Base-by-base conservation (phyloP, 2,888 invertebrate species). In the Drosophila lutescens region DNA sequence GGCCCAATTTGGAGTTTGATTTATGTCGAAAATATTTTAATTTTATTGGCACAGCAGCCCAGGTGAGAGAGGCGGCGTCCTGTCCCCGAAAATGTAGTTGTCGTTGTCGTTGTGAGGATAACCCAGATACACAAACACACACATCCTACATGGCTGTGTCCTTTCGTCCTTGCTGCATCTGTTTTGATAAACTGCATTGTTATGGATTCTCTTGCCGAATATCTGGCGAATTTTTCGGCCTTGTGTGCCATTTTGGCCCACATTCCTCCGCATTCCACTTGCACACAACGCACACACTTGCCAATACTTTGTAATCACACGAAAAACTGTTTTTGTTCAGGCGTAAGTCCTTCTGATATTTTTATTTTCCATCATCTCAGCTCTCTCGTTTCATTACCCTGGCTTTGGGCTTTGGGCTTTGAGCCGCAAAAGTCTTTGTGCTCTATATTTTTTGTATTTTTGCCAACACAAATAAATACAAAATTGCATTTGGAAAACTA, bases 1-100 rank as follows among this genome's bases (percentile, higher is more conserved):
- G 86, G 60, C 76, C 88, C 76, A 79, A 75, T 88, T 88, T 77
- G 75, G 46, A 66, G 74, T 80, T 88, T 88, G 82, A 89, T 89
- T 80, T 84, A 89, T 79, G 83, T 74, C 67, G 58, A 76, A 78
- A 84, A 77, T 80, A 77, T 86, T 82, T 79, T 75, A 85, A 86
- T 78, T 82, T 84, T 76, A 81, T 78, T 76, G 82, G 74, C 78
- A 79, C 54, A 72, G 50, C 32, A 49, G 50, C 32, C 34, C 53
- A 43, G 59, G 34, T 55, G 50, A 17, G n/a, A 32, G 12, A 34
- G 34, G 53, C 15, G 47, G 41, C 20, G 20, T 20, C 20, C 20
- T n/a, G n/a, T n/a, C 44, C 32, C 41, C 34, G 32, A 69, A 61
- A 61, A 70, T 58, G 47, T 9, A 44, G 34, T 57, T 38, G 26